A percentile compares a stretch with the other conserved stretches of the same genome.
These are phyloP conservation scores for Bufo gargarizans DNA, from an alignment of 2,113 vertebrate genomes.

Conservation along the genomic window DNA sequence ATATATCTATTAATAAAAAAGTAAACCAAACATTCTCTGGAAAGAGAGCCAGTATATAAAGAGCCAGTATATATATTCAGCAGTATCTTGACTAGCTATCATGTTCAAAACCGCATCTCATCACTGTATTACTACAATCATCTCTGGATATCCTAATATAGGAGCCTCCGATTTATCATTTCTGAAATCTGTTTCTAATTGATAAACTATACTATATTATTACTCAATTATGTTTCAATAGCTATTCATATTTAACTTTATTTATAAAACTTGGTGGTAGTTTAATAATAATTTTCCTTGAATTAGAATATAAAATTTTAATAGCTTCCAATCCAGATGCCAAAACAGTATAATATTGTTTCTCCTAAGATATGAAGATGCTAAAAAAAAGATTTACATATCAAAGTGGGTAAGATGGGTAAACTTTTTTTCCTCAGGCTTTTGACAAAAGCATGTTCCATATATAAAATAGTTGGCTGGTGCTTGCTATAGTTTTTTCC, in stretches of 20 bases:
- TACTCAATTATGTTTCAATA: background rate
- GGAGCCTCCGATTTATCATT: background rate
- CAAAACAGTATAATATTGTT: background rate
- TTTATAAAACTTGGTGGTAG: background rate
- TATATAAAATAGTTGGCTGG: too few relatives aligned
- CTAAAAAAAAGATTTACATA: background rate
- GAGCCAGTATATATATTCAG: background rate
- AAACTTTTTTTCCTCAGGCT: background rate
- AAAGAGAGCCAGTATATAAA: background rate
- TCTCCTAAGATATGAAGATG: background rate
- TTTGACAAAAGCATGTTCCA: background rate
- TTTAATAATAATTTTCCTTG: background rate
- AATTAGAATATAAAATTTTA: too few relatives aligned
- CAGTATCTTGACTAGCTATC: conserved; percentile 1
- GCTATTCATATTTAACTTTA: background rate
- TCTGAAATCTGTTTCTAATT: conserved; percentile 12
- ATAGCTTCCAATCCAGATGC: background rate
- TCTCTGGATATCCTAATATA: conserved; percentile 4
- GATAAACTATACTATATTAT: conserved; percentile 13
- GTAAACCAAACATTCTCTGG: background rate
- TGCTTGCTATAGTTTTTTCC: too few relatives aligned
- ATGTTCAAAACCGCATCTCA: background rate
- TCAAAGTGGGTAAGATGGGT: background rate
- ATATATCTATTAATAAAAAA: too few relatives aligned
- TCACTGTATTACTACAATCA: background rate